A percentile compares a stretch with the other conserved stretches of the same genome.
phyloP scores from a whole-genome alignment of 2,797 vertebrate genomes.

The Macropus fuliginosus region DNA sequence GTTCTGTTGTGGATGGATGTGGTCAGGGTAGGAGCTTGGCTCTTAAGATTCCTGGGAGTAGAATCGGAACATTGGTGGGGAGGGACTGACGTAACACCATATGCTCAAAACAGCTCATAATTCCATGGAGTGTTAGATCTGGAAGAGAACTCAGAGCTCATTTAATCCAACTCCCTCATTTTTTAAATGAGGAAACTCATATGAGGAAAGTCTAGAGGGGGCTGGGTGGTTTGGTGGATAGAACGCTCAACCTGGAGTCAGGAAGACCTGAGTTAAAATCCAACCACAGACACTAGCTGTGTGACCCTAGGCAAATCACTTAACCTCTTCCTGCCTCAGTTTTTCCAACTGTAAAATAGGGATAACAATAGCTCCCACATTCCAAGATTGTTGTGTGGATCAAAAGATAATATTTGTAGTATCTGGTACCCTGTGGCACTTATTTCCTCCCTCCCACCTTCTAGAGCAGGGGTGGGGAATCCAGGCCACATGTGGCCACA shows the following conservation, averaged over 20 bases:
- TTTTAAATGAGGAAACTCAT: neutral
- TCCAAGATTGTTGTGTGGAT: neutral
- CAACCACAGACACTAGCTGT: neutral
- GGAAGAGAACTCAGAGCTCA: neutral
- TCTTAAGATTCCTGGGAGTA: neutral
- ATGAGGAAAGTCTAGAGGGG: neutral
- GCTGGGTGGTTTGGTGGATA: neutral
- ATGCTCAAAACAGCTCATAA: neutral
- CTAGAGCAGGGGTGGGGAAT: too few species aligned
- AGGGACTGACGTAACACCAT: neutral
- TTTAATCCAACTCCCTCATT: neutral
- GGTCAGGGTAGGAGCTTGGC: neutral
- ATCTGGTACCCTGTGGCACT: neutral
- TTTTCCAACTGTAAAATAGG: neutral
- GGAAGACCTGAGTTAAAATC: neutral
- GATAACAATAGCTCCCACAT: neutral
- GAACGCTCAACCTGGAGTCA: neutral
- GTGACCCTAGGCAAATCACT: neutral
- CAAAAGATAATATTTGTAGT: neutral
- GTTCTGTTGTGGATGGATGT: neutral
- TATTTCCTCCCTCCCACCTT: neutral
- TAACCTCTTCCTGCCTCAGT: neutral
- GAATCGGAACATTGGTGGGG: neutral
- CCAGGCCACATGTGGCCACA: too few species aligned
- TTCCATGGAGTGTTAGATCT: neutral